These are phyloP conservation scores for Chlamydotis undulata DNA, from an alignment of 2,113 vertebrate species.

Conservation along the genomic window DNA sequence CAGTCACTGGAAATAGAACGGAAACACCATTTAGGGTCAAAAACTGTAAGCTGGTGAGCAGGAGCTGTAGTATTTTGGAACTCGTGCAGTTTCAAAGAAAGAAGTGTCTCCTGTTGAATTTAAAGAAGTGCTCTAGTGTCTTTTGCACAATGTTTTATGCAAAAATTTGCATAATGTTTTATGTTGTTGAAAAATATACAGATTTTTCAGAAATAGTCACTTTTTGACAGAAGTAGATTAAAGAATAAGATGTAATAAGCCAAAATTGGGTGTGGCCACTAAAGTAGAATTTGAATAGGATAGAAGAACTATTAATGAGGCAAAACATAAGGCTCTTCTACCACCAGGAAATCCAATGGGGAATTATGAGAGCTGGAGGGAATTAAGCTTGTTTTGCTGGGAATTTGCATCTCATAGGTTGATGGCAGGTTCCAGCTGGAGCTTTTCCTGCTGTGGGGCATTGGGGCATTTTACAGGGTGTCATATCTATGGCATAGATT, in stretches of 20 bases:
- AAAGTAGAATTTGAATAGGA: neutral
- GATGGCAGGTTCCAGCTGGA: neutral
- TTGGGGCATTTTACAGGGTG: neutral
- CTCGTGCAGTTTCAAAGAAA: neutral
- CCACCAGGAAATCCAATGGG: neutral
- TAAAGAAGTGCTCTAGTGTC: neutral
- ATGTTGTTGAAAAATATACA: neutral
- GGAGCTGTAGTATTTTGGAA: neutral
- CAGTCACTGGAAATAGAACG: neutral
- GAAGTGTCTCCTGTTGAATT: neutral
- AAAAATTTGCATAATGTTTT: neutral
- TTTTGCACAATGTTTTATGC: too few relatives aligned
- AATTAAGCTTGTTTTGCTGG: neutral
- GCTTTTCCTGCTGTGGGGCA: neutral
- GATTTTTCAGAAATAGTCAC: neutral
- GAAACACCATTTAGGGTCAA: neutral
- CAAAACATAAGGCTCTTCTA: neutral
- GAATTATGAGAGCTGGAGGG: neutral
- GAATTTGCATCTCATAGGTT: neutral
- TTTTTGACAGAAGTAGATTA: neutral
- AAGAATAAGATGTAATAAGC: constrained; percentile 19
- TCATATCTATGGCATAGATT: neutral
- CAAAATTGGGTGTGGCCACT: neutral
- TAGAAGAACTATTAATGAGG: neutral
- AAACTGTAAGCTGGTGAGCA: neutral